Base-by-base conservation (phyloP, 2,113 vertebrate species). In the Colistium nudipinnis region DNA sequence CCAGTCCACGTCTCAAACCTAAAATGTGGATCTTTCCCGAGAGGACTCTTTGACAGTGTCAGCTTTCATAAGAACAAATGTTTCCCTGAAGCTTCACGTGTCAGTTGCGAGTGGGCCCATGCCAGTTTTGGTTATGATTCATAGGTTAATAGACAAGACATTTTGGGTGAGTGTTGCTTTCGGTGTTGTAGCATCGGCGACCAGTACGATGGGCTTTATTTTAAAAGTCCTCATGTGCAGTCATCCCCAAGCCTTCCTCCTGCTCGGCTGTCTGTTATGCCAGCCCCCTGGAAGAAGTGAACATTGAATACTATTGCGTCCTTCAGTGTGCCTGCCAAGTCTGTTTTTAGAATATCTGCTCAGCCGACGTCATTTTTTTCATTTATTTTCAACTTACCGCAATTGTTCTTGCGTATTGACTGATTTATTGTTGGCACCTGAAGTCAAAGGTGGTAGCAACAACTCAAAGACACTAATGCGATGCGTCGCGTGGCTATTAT, bases 91-190 rank as follows among this genome's bases (percentile, higher is more conserved):
- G 88, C 82, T 71, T 80, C 81, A 67, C 74, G 68, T 86, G 87
- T 88, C 89, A 86, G 63, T 80, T 72, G 84, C 39, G 61, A 76
- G 71, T 82, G 66, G 83, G 72, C 62, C 78, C 71, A 27, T 86
- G 86, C 87, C 84, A 86, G 76, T 82, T 87, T 70, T 53, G 22
- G 61, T 70, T 82, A 84, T 91, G 90, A 91, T 89, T 92, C 88
- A 89, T 89, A 78, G 81, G 83, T 91, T 87, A 90, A 87, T 89
- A 86, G 80, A 87, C 76, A 80, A 85, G 81, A 81, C 79, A 81
- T 90, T 88, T 81, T 79, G 76, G 77, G 74, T 24, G 75, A 82
- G 73, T 80, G 82, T 83, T 79, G 85, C 83, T 89, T 79, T 82
- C 33, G 70, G 80, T 87, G 78, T 82, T 89, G 85, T 82, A 66